Base-by-base conservation (phyloP, 2,888 invertebrate species). In the Mesorhabditis spiculigera region DNA sequence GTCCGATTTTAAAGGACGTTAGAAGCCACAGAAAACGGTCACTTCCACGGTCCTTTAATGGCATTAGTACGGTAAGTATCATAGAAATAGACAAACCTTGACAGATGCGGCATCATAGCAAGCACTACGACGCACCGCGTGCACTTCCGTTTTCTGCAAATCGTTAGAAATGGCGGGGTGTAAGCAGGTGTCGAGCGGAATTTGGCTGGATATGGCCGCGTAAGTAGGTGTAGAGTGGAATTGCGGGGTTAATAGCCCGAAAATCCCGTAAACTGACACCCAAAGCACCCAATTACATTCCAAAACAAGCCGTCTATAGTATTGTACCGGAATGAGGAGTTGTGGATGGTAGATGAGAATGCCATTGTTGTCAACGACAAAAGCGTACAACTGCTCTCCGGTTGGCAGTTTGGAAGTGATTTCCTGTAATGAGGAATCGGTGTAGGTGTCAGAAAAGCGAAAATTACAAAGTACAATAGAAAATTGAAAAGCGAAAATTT, bases 351-450 rank as follows among this genome's bases (percentile, higher is more conserved):
- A 84, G 61, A 85, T 71, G 43, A 84, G 74, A 45, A 84, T 76
- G 41, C 84, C 86, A 68, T 86, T 86, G 74, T 83, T 81, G 71
- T 85, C 85, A 6, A 84, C 77, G 28, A 82, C 67, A 69, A 83
- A 84, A 0, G 73, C 75, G 67, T 83, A 78, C 62, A 82, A 67
- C 67, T 79, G 78, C 43, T 82, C 81, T 41, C 73, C 73, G 5
- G 64, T 65, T 6, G 78, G 78, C 6, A 79, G 70, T 63, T 63
- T 45, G 16, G 73, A 70, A 3, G 77, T 77, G 4, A 79, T n/a
- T 44, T 78, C 78, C 13, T 8, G 28, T 6, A 63, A 16, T 6
- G 28, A 28, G 28, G 28, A 28, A 28, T 28, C 28, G 28, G 28
- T 28, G 28, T 28, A 28, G 28, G 28, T 28, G 28, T 28, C 28